Base-by-base conservation (phyloP, 23 tunicate species). In the Botrylloides violaceus region DNA sequence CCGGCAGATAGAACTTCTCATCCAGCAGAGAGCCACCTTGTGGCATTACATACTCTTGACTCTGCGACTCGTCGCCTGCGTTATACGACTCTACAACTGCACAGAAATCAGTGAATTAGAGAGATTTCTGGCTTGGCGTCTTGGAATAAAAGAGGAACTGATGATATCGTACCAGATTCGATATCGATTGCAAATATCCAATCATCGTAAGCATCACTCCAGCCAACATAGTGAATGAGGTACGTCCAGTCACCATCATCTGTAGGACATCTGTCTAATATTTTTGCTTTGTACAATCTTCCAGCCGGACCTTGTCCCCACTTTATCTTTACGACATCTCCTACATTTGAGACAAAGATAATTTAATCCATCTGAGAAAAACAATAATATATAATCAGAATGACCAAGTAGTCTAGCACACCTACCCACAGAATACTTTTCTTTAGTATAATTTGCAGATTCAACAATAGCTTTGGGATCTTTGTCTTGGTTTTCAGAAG, bases 161-260 rank as follows among this genome's bases (percentile, higher is more conserved):
- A 9, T 9, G 53, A 43, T 43, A 43, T 43, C 64, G 33, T 12
- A 63, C 70, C 70, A 27, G 70, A 63, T 3, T 63, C 3, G 37
- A 68, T 68, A 43, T 68, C 74, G 28, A 26, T 20, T 15, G 56
- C 6, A 19, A 68, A 26, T 18, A 68, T 43, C 74, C 74, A 68
- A 56, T 68, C 74, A 22, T 68, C 74, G 29, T 0, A 68, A 24
- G 5, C 5, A 36, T 68, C 74, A 9, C 49, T 36, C 74, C 74
- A 68, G 19, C 74, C 74, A 20, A 68, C n/a, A 28, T 68, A 68
- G 37, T 68, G 74, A 36, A 68, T 56, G 26, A 68, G 74, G 30
- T 68, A 68, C 6, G 29, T 43, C 56, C 58, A 68, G 33, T 63
- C 35, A 26, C 65, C 65, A 38, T 68, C 74, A 37, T 68, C 58